phyloP scores from a whole-genome alignment of 2,888 invertebrate genomes.

The Panzeria rudis region DNA sequence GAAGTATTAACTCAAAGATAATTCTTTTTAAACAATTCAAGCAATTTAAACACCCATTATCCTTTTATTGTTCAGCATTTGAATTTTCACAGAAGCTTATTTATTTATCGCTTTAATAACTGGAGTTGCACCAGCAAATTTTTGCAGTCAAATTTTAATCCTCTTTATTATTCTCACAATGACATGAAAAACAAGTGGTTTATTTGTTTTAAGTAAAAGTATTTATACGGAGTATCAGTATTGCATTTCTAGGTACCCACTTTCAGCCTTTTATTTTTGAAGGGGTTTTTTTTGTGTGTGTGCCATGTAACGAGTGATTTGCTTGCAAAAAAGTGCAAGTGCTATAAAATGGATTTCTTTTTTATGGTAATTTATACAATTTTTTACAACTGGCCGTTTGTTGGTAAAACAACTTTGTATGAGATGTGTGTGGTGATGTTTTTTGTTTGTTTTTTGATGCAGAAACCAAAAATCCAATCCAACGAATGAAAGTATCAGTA shows the following conservation, averaged over 20 bases:
- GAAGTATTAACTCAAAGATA: too few species aligned
- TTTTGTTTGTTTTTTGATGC: neutral
- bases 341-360: slow-evolving; percentile 43
- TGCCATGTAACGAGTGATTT: slow-evolving; percentile 38
- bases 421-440: neutral
- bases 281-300: neutral
- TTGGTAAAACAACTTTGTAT: slow-evolving; percentile 27
- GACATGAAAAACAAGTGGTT: slow-evolving; percentile 34
- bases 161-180: slow-evolving; percentile 5
- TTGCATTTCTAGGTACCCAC: neutral
- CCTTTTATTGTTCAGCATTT: neutral
- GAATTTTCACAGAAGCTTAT: neutral
- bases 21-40: too few species aligned
- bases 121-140: neutral
- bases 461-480: slow-evolving; percentile 2
- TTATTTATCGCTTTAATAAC: slow-evolving; percentile 27
- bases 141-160: slow-evolving; percentile 33
- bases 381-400: neutral
- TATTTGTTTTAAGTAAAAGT: slow-evolving; percentile 26
- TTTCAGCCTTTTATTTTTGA: neutral
- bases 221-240: slow-evolving; percentile 3
- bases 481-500: too few species aligned
- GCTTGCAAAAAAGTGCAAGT: slow-evolving; percentile 9
- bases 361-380: slow-evolving; percentile 52
- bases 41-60: neutral